Evolutionary conservation across 2,113 vertebrate genomes (phyloP).

Genomic region (Rhodinocichla rosea): DNA sequence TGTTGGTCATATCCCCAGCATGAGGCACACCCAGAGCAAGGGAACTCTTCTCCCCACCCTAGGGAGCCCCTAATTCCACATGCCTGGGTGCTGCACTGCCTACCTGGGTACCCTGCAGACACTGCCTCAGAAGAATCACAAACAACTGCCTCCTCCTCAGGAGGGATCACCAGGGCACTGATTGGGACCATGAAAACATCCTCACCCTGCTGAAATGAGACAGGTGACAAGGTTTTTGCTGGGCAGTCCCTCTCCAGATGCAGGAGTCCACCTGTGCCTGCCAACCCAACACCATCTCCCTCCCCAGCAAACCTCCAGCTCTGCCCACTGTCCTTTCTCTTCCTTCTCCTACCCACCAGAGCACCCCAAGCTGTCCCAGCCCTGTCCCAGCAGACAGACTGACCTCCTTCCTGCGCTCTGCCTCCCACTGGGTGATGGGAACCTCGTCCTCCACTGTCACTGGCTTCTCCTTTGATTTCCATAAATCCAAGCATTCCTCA

Average conservation of each 20-base stretch:
- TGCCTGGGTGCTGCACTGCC: neutral
- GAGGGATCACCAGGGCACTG: neutral
- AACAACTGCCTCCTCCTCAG: neutral
- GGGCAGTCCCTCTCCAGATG: neutral
- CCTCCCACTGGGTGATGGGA: constrained; percentile 25
- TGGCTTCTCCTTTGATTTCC: neutral
- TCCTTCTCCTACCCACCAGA: neutral
- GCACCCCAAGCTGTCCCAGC: neutral
- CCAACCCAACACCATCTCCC: neutral
- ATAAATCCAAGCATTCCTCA: constrained; percentile 40
- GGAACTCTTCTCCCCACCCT: neutral
- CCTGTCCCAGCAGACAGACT: neutral
- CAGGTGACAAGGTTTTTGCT: fast-evolving
- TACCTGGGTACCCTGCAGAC: neutral
- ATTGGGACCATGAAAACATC: neutral
- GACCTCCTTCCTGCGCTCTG: constrained; percentile 32
- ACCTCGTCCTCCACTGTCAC: neutral
- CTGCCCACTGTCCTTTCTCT: neutral
- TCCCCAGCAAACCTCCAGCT: neutral
- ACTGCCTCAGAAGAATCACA: neutral
- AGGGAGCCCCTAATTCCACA: neutral
- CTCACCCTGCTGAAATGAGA: neutral
- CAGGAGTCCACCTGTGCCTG: neutral
- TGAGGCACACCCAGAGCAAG: neutral
- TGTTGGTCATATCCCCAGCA: neutral